Conservation (phyloP, 2,113 vertebrate genomes). For the Strigops habroptila region DNA sequence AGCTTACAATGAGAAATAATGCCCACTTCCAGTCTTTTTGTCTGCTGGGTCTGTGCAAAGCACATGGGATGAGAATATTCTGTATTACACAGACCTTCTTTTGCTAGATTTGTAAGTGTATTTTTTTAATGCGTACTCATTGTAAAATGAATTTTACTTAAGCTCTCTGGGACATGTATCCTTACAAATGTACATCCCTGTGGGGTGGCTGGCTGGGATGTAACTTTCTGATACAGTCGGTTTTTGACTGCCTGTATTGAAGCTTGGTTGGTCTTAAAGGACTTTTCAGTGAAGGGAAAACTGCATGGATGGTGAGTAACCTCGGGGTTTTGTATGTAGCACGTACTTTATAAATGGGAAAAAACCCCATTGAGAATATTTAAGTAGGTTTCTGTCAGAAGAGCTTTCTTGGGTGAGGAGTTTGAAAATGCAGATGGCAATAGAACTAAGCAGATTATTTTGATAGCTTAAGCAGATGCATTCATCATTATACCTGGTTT, state of each 20-base stretch:
- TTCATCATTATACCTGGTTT: neutral
- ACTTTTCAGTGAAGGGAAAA: neutral
- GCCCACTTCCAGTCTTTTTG: neutral
- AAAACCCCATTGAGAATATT: neutral
- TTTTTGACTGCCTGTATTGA: neutral
- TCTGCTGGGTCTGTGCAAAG: neutral
- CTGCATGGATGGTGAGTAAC: neutral
- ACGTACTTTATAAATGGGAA: neutral
- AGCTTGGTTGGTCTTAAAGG: neutral
- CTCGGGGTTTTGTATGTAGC: neutral
- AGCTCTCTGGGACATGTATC: rapidly evolving
- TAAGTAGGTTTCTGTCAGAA: neutral
- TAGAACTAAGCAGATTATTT: neutral
- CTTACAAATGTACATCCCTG: neutral
- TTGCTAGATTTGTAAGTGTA: neutral
- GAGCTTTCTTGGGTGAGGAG: neutral
- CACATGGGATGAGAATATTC: neutral
- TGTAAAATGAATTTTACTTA: neutral
- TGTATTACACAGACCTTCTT: neutral
- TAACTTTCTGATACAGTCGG: neutral
- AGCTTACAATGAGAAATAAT: neutral
- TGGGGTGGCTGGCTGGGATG: neutral
- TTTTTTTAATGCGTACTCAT: neutral
- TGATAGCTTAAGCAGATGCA: neutral
- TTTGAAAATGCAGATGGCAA: neutral